phyloP scores from a whole-genome alignment of 37 sponge, comb jelly and placozoan genomes.

The Halisarca cf. caerulea region DNA sequence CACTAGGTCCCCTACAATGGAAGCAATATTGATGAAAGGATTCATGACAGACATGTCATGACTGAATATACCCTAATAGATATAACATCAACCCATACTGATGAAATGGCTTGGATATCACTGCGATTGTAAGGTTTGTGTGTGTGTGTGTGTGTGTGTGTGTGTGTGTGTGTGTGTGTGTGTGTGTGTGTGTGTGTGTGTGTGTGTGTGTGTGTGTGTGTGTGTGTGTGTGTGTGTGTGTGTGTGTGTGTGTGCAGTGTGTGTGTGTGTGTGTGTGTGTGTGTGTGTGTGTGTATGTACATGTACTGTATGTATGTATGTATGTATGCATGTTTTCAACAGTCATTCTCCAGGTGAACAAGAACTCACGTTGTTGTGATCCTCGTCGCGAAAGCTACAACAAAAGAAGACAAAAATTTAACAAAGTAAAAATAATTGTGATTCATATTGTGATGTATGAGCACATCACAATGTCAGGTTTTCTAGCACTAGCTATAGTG shows the following conservation, averaged over 20 bases:
- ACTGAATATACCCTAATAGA: no score
- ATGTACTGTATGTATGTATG: not conserved
- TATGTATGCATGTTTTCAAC: not conserved
- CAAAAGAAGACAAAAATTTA: no score
- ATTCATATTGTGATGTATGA: no score
- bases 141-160: slow-evolving; percentile 16
- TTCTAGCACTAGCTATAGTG: no score
- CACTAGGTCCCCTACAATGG: no score
- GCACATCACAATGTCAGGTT: no score
- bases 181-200: slow-evolving; percentile 9
- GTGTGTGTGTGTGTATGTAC: not conserved
- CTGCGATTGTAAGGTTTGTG: no score
- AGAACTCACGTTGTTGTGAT: not conserved
- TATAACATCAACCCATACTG: no score
- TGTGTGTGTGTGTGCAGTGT: not conserved
- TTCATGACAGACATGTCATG: no score
- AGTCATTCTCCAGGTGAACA: not conserved
- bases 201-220: not conserved
- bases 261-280: not conserved
- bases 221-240: slow-evolving; percentile 13
- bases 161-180: slow-evolving; percentile 11
- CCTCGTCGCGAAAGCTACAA: not conserved
- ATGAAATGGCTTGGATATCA: no score
- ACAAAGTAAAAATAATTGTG: no score
- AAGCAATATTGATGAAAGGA: no score